These are phyloP conservation scores for Paramuricea clavata DNA, from an alignment of 92 coral and sea anemone species.

Conservation along the genomic window DNA sequence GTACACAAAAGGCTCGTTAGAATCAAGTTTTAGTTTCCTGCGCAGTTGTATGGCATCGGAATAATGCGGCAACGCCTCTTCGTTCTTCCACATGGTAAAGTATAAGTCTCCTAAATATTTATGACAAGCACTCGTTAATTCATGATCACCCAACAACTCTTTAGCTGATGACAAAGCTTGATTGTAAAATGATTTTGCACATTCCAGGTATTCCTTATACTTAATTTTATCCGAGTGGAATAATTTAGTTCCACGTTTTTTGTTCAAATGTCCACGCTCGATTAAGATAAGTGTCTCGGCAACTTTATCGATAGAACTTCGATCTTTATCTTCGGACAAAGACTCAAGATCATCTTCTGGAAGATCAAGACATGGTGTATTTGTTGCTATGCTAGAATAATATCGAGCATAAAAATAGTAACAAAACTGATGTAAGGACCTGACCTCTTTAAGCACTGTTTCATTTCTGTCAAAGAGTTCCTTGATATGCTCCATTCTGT, in stretches of 20 bases:
- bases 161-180: background rate
- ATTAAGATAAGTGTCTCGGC: background rate
- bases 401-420: constrained; percentile 5
- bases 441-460: background rate
- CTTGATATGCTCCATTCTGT: background rate
- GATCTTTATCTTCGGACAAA: background rate
- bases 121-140: background rate
- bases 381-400: background rate
- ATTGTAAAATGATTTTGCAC: background rate
- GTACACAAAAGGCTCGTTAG: background rate
- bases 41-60: background rate
- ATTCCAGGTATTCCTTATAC: background rate
- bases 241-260: background rate
- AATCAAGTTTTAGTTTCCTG: background rate
- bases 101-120: constrained; percentile 4
- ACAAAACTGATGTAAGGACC: background rate
- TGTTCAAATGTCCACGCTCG: background rate
- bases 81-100: background rate
- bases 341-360: background rate
- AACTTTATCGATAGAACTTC: background rate
- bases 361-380: background rate
- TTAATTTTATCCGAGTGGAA: background rate
- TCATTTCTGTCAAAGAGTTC: background rate
- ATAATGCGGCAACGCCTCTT: constrained; percentile 7
- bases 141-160: constrained; percentile 15